A percentile compares a stretch with the other conserved stretches of the same genome.
These are phyloP conservation scores for Platycheirus rosarum DNA, from an alignment of 2,888 invertebrate species.

Conservation along the genomic window DNA sequence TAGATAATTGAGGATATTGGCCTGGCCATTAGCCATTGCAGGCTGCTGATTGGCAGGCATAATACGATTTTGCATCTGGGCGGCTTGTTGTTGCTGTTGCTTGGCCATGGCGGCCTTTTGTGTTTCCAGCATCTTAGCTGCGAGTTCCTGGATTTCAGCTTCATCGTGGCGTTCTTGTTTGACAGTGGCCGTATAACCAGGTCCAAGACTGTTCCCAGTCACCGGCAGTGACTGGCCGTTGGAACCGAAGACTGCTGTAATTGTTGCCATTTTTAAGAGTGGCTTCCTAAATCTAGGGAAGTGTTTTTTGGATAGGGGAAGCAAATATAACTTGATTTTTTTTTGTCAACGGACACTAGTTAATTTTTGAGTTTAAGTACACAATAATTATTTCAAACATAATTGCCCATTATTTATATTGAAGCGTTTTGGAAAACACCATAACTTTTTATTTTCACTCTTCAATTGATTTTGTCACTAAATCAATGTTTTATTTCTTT, in stretches of 20 bases:
- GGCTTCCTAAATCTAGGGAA: neutral
- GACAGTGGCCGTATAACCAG: conserved; percentile 77
- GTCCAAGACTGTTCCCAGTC: conserved; percentile 80
- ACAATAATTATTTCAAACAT: conserved; percentile 10
- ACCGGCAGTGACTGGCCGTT: conserved; percentile 80
- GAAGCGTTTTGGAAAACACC: conserved; percentile 7
- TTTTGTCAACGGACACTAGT: neutral
- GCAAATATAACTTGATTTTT: neutral
- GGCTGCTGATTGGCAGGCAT: conserved; percentile 30
- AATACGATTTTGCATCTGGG: conserved; percentile 76
- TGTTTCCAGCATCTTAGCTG: conserved; percentile 93
- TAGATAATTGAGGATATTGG: conserved; percentile 86
- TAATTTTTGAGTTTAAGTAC: neutral
- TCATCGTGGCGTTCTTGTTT: conserved; percentile 86
- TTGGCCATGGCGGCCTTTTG: conserved; percentile 86
- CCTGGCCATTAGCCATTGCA: conserved; percentile 80
- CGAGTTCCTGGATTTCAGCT: conserved; percentile 93
- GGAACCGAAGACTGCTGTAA: conserved; percentile 79
- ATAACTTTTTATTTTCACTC: neutral
- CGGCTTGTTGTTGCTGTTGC: conserved; percentile 81
- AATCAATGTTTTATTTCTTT: conserved; percentile 45
- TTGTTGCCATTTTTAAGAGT: conserved; percentile 71
- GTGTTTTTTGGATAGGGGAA: conserved; percentile 1
- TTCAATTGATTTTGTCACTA: conserved; percentile 5
- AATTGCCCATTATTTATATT: conserved; percentile 23